Conservation (phyloP, 2,888 invertebrate species). For the Platycnemis pennipes region DNA sequence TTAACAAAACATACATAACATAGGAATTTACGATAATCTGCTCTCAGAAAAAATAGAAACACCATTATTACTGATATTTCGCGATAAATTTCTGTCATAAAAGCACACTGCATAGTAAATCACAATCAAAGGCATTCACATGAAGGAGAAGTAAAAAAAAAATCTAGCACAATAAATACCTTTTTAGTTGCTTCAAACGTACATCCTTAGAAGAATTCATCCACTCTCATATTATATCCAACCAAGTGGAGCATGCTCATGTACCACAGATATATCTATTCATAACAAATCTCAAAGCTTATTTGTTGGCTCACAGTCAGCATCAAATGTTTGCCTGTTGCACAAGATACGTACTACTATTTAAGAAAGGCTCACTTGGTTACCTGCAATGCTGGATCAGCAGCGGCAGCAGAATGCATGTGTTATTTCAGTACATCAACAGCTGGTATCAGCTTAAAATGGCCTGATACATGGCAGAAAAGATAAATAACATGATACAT, state of each 20-base stretch:
- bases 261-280: background rate
- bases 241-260: slow-evolving; percentile 15
- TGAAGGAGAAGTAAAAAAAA: background rate
- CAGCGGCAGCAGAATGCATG: background rate
- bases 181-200: background rate
- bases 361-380: background rate
- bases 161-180: background rate
- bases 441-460: background rate
- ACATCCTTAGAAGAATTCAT: slow-evolving; percentile 20
- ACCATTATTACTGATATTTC: background rate
- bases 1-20: background rate
- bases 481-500: background rate
- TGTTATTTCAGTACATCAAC: slow-evolving; percentile 7
- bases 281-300: background rate
- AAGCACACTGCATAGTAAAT: background rate
- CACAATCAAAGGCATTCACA: background rate
- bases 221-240: background rate
- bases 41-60: background rate
- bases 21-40: background rate
- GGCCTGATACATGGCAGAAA: background rate
- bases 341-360: background rate
- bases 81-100: background rate
- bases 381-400: slow-evolving; percentile 30
- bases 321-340: background rate
- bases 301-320: background rate